Percentiles rank a stretch among this genome's conserved stretches.
These are phyloP conservation scores for Drosophila limbata DNA, from an alignment of 2,888 invertebrate genomes.

Conservation along the genomic window DNA sequence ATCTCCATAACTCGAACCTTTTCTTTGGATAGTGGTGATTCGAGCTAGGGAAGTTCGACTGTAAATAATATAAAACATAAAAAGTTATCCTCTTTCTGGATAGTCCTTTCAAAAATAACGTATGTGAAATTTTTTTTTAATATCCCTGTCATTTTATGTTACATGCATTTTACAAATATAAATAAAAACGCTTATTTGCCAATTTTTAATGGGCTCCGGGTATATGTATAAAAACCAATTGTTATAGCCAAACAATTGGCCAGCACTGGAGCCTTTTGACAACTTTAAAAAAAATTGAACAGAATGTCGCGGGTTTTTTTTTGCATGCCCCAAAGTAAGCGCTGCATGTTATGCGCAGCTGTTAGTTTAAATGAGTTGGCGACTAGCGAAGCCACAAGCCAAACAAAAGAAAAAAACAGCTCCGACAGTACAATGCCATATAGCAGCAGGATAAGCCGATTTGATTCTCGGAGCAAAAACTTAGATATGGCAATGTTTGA, in stretches of 20 bases:
- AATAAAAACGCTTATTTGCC: no score
- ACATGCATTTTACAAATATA: no score
- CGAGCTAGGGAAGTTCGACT: no score
- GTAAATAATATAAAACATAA: no score
- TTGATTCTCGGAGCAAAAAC: conserved; percentile 7
- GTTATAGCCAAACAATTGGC: background rate
- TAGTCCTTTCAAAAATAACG: no score
- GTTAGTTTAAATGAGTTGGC: conserved; percentile 54
- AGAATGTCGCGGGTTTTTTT: background rate
- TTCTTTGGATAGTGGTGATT: no score
- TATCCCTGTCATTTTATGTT: no score
- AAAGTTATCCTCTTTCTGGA: no score
- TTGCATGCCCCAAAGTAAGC: background rate
- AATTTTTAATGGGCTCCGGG: no score
- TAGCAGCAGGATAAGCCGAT: conserved; percentile 15
- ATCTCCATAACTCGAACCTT: no score
- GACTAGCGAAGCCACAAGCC: conserved; percentile 25
- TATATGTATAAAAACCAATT: background rate
- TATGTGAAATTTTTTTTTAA: no score
- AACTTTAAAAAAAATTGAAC: conserved; percentile 1
- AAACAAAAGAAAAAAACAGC: conserved; percentile 23
- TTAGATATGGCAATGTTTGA: no score
- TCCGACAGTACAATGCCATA: conserved; percentile 27
- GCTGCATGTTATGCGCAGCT: conserved; percentile 13
- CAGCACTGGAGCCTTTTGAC: background rate